These are phyloP conservation scores for Sericinus montela DNA, from an alignment of 2,888 invertebrate genomes.

Conservation along the genomic window DNA sequence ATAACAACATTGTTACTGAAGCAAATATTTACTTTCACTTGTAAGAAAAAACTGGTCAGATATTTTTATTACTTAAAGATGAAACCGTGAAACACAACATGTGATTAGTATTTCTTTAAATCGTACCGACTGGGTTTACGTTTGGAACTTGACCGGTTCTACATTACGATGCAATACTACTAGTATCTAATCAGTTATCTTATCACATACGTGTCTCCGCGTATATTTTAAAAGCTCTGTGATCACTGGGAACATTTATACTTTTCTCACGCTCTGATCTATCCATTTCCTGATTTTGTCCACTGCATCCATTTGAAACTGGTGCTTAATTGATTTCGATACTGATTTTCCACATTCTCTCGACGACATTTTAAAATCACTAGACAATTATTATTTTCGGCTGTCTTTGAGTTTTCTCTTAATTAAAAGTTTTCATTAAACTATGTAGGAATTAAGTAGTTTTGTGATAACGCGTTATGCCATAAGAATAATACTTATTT, in stretches of 20 bases:
- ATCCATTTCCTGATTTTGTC: slow-evolving; percentile 5
- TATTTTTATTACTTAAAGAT: too few species aligned
- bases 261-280: slow-evolving; percentile 9
- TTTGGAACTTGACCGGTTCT: slow-evolving; percentile 8
- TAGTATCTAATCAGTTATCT: slow-evolving; percentile 12
- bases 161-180: slow-evolving; percentile 8
- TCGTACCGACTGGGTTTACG: not conserved
- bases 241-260: slow-evolving; percentile 5
- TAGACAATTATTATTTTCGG: not conserved
- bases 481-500: too few species aligned
- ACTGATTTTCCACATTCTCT: slow-evolving; percentile 1
- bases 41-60: too few species aligned
- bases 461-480: too few species aligned
- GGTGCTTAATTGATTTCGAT: slow-evolving; percentile 3
- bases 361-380: not conserved
- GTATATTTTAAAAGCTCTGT: slow-evolving; percentile 5
- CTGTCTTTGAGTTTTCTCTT: too few species aligned
- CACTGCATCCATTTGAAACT: not conserved
- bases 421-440: too few species aligned
- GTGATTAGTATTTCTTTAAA: not conserved
- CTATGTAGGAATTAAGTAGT: too few species aligned
- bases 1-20: not conserved
- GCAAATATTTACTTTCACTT: too few species aligned
- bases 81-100: too few species aligned
- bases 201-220: slow-evolving; percentile 7